These are phyloP conservation scores for Acanthurus leucopareius DNA, from an alignment of 2,797 vertebrate species.

Conservation along the genomic window DNA sequence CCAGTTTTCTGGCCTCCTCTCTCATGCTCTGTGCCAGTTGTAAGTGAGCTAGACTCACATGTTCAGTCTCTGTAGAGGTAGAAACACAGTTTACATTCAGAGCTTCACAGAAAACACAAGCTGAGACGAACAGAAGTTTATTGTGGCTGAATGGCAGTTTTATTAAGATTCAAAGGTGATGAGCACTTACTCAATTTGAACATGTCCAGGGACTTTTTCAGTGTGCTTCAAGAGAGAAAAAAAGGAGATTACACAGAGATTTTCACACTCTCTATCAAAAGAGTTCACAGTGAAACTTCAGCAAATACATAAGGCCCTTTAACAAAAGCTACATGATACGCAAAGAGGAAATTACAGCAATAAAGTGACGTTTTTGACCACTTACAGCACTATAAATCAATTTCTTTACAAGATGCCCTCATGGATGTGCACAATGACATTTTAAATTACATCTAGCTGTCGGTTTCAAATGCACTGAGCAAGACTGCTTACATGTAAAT, in stretches of 20 bases:
- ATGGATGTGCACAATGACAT: background rate
- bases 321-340: background rate
- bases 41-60: conserved; percentile 90
- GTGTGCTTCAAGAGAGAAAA: conserved; percentile 83
- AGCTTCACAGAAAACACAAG: conserved; percentile 12
- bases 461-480: background rate
- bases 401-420: background rate
- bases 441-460: too few species aligned
- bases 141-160: background rate
- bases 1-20: conserved; percentile 94
- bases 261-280: background rate
- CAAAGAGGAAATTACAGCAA: background rate
- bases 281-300: background rate
- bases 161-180: background rate
- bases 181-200: conserved; percentile 94
- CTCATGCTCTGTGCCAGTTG: conserved; percentile 92
- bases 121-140: background rate
- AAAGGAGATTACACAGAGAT: background rate
- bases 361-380: background rate
- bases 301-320: background rate
- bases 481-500: background rate
- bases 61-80: conserved; percentile 88
- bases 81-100: conserved; percentile 1
- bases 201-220: conserved; percentile 93
- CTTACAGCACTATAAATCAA: background rate